Conservation (phyloP, 1,140 invertebrate genomes). For the Pentalonia nigronervosa region DNA sequence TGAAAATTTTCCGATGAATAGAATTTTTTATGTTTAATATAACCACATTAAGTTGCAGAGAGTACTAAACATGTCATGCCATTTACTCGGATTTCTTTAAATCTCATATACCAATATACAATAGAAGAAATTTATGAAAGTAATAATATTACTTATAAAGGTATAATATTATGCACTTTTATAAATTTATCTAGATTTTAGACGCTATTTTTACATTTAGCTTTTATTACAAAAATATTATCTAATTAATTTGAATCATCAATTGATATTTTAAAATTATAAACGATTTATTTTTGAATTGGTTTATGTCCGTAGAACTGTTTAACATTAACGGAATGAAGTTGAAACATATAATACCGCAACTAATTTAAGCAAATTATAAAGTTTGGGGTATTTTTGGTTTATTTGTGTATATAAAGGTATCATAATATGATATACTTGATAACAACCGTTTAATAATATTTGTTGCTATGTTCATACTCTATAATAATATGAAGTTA, state of each 20-base stretch:
- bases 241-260: neutral
- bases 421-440: too few species aligned
- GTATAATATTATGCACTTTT: neutral
- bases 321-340: neutral
- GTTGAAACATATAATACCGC: neutral
- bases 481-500: too few species aligned
- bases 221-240: neutral
- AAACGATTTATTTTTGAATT: neutral
- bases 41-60: neutral
- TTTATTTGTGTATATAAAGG: too few species aligned
- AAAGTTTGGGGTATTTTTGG: too few species aligned
- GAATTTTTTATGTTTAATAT: neutral
- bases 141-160: neutral
- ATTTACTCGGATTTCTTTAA: neutral
- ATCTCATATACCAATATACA: neutral
- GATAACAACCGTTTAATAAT: too few species aligned
- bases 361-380: too few species aligned
- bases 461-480: too few species aligned
- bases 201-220: neutral
- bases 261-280: neutral
- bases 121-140: neutral
- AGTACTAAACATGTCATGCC: neutral
- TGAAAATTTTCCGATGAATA: neutral
- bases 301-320: neutral
- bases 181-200: neutral